These are phyloP conservation scores for Zosterops pallidus DNA, from an alignment of 2,113 vertebrate species.

Conservation along the genomic window DNA sequence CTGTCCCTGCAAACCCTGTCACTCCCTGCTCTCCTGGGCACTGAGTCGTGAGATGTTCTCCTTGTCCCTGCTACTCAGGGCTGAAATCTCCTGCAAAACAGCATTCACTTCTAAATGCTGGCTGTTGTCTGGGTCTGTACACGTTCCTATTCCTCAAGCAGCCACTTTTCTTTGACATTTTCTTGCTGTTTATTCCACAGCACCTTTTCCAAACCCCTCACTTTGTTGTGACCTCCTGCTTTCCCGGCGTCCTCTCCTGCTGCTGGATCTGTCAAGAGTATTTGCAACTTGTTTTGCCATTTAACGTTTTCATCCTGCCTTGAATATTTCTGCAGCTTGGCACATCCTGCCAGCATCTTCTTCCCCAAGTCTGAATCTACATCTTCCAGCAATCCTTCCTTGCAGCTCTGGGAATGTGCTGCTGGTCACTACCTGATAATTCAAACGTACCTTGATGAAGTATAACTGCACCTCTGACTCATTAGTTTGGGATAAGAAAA, in stretches of 20 bases:
- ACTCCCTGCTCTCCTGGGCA: constrained; percentile 4
- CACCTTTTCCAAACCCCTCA: background rate
- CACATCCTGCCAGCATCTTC: background rate
- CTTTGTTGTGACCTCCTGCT: background rate
- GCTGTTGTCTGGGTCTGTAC: background rate
- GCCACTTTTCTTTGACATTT: constrained; percentile 15
- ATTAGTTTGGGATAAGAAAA: background rate
- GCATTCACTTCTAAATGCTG: background rate
- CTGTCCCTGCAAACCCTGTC: background rate
- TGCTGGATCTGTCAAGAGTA: background rate
- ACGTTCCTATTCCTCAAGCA: background rate
- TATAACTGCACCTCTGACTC: background rate
- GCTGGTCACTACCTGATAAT: background rate
- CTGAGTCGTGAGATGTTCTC: background rate
- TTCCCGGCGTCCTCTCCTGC: background rate
- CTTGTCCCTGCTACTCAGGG: background rate
- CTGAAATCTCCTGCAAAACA: background rate
- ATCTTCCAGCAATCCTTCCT: background rate
- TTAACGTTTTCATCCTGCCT: background rate
- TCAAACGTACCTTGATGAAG: background rate
- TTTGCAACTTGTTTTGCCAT: background rate
- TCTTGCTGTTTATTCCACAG: background rate
- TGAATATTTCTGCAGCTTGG: background rate
- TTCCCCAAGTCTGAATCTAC: background rate
- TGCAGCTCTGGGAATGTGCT: background rate